Evolutionary conservation across 1,140 invertebrate genomes (phyloP).

Genomic region (Hesperophylax magnus): DNA sequence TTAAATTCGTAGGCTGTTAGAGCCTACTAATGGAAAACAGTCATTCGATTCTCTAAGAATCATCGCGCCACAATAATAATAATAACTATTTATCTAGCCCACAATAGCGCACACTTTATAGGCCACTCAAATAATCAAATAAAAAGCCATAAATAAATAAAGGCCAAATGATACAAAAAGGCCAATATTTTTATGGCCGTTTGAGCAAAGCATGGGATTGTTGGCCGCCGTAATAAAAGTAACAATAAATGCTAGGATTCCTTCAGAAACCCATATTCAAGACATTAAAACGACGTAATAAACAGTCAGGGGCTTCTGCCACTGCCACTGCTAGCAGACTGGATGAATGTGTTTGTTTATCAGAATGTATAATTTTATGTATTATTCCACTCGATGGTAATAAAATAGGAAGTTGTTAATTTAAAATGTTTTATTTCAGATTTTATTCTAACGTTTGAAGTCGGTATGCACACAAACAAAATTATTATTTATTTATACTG

Average conservation of each 20-base stretch:
- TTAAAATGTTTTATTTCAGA: too few species aligned
- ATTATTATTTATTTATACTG: too few species aligned
- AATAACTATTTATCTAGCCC: too few species aligned
- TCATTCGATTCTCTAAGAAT: too few species aligned
- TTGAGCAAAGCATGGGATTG: not conserved
- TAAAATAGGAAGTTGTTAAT: not conserved
- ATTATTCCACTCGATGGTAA: not conserved
- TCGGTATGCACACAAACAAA: too few species aligned
- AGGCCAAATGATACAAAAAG: not conserved
- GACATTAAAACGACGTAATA: not conserved
- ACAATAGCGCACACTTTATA: too few species aligned
- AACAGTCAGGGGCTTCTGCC: not conserved
- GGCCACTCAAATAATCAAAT: too few species aligned
- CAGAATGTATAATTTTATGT: slow-evolving; percentile 13
- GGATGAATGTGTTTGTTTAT: not conserved
- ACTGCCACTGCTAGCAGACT: not conserved
- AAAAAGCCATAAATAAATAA: too few species aligned
- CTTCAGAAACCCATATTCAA: not conserved
- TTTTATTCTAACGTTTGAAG: too few species aligned
- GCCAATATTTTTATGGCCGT: slow-evolving; percentile 1
- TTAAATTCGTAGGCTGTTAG: too few species aligned
- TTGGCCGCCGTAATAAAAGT: slow-evolving; percentile 2
- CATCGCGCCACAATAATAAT: too few species aligned
- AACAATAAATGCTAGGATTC: slow-evolving; percentile 9
- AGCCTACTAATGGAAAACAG: too few species aligned